Evolutionary conservation across 2,797 vertebrate genomes (phyloP).

Genomic region (Microtus obscurus): DNA sequence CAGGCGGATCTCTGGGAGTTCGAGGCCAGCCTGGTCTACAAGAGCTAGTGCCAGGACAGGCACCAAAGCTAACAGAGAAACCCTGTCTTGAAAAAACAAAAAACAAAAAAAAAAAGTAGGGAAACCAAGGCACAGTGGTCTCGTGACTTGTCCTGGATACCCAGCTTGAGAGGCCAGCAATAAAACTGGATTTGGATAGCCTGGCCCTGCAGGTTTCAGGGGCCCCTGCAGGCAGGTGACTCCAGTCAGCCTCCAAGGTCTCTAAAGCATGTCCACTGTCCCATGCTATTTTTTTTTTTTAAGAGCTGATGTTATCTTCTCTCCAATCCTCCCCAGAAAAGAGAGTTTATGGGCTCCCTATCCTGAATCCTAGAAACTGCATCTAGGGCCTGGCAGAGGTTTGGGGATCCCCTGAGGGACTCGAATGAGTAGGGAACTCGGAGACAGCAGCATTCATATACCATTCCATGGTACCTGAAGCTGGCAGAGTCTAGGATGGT

Average conservation of each 20-base stretch:
- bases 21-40: too few species aligned
- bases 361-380: not conserved
- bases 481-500: not conserved
- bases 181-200: rapidly evolving
- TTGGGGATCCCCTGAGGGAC: not conserved
- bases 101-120: too few species aligned
- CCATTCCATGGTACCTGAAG: not conserved
- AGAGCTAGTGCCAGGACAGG: too few species aligned
- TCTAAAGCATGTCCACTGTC: not conserved
- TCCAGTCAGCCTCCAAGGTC: not conserved
- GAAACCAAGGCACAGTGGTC: not conserved
- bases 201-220: not conserved
- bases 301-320: not conserved
- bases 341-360: not conserved
- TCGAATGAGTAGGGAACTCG: not conserved
- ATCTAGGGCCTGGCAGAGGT: not conserved
- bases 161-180: not conserved
- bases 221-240: not conserved
- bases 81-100: too few species aligned
- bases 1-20: too few species aligned
- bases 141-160: not conserved
- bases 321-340: not conserved
- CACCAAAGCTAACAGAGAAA: too few species aligned
- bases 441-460: too few species aligned
- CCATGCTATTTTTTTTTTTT: too few species aligned